Conservation (phyloP, 1,140 invertebrate species). For the Ceratosolen solmsi region DNA sequence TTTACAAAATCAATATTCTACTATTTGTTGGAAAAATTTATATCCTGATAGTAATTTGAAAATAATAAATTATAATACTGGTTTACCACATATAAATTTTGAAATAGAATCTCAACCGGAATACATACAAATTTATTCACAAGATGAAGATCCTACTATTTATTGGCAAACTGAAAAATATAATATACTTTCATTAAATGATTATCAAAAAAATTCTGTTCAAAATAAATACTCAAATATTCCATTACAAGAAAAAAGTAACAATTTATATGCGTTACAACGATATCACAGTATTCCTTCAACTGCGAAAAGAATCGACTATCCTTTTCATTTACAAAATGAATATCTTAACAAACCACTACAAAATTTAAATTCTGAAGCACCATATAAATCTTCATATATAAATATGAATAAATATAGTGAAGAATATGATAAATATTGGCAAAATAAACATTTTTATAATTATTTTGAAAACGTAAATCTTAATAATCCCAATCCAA, state of each 20-base stretch:
- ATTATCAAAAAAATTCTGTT: not conserved
- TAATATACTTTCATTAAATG: not conserved
- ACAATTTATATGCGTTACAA: no score
- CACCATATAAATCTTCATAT: not conserved
- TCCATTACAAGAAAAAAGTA: not conserved
- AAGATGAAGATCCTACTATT: not conserved
- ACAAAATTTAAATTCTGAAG: not conserved
- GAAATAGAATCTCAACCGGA: not conserved
- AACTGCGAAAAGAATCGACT: no score
- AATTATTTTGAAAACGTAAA: not conserved
- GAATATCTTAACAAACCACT: not conserved
- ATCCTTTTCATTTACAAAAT: not conserved
- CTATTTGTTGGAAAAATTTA: not conserved
- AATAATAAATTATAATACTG: not conserved
- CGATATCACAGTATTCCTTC: no score
- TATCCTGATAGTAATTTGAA: not conserved
- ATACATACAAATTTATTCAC: not conserved
- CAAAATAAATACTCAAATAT: not conserved
- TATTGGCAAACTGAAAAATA: not conserved
- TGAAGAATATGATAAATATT: not conserved
- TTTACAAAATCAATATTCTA: not conserved
- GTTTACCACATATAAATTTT: not conserved
- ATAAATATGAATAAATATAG: not conserved
- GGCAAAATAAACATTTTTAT: not conserved
- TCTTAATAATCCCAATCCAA: not conserved